These are phyloP conservation scores for Sinocyclocheilus grahami DNA, from an alignment of 2,113 vertebrate species.

Conservation along the genomic window DNA sequence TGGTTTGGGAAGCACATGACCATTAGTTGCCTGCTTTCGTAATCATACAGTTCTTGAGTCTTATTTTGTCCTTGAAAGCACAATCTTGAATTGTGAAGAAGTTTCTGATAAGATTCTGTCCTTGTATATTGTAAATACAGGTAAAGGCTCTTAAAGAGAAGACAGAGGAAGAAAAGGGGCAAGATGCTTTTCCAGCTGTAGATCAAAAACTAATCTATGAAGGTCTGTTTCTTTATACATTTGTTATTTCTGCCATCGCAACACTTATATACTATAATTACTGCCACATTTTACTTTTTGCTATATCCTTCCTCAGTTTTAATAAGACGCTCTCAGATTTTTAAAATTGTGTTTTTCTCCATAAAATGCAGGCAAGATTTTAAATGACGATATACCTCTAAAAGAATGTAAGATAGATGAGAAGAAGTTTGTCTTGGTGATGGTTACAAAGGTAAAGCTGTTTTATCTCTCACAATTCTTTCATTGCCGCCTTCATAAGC, in stretches of 20 bases:
- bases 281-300: neutral
- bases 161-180: constrained; percentile 74
- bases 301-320: neutral
- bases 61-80: neutral
- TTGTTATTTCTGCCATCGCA: neutral
- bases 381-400: constrained; percentile 74
- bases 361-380: constrained; percentile 72
- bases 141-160: constrained; percentile 76
- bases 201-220: constrained; percentile 81
- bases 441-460: constrained; percentile 77
- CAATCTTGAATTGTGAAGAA: neutral
- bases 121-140: constrained; percentile 59
- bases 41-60: neutral
- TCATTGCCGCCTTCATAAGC: neutral
- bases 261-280: neutral
- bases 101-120: neutral
- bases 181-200: constrained; percentile 72
- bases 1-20: neutral
- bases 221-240: constrained; percentile 62
- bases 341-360: neutral
- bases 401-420: constrained; percentile 80
- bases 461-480: neutral
- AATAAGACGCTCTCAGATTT: neutral
- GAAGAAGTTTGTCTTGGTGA: constrained; percentile 81
- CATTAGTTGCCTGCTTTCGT: neutral